Conservation (phyloP, 2,113 vertebrate species). For the Redunca redunca region DNA sequence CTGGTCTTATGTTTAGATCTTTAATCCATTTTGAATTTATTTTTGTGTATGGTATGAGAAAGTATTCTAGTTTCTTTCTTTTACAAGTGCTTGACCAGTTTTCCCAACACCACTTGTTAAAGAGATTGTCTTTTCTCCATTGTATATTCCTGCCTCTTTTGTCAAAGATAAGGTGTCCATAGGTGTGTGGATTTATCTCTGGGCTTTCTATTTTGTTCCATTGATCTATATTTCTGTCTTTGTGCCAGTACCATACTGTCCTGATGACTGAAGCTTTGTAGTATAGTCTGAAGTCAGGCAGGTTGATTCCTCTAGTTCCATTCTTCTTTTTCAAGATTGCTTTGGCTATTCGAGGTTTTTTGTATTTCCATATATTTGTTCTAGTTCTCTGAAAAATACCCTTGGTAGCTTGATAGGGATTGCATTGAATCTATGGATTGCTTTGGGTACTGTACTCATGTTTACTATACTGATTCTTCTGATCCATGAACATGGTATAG, state of each 20-base stretch:
- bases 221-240: not conserved
- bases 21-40: not conserved
- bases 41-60: not conserved
- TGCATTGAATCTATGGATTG: not conserved
- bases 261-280: not conserved
- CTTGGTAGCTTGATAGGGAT: not conserved
- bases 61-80: not conserved
- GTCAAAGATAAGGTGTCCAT: not conserved
- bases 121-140: not conserved
- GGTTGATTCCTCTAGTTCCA: not conserved
- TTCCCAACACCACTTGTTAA: not conserved
- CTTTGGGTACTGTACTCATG: not conserved
- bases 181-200: not conserved
- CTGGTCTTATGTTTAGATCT: not conserved
- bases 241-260: not conserved
- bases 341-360: not conserved
- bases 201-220: not conserved
- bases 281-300: not conserved
- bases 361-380: not conserved
- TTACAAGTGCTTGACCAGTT: not conserved
- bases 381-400: not conserved
- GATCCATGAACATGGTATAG: fast-evolving
- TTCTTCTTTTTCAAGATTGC: not conserved
- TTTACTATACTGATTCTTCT: not conserved
- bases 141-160: not conserved